Conservation (phyloP, 2,797 vertebrate species). For the Chloroceryle inda region DNA sequence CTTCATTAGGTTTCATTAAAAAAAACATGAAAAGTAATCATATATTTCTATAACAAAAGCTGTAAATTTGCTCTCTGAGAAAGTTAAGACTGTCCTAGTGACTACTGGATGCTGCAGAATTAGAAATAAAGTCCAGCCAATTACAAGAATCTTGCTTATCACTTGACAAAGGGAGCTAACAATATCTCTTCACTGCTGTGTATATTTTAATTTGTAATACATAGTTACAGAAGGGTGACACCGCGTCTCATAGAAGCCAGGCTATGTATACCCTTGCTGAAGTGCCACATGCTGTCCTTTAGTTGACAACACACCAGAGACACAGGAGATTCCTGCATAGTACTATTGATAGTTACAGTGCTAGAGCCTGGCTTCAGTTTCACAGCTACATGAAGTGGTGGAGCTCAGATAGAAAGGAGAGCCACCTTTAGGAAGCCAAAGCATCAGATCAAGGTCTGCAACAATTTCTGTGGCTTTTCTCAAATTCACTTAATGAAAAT, state of each 20-base stretch:
- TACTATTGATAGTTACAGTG: background rate
- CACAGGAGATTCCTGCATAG: background rate
- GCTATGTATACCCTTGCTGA: background rate
- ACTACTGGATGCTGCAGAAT: background rate
- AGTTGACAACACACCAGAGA: background rate
- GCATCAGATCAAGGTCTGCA: background rate
- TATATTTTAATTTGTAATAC: background rate
- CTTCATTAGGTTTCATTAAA: background rate
- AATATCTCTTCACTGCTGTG: background rate
- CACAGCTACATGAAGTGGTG: background rate
- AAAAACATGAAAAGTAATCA: background rate
- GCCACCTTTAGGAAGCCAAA: background rate
- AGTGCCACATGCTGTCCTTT: background rate
- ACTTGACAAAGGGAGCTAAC: background rate
- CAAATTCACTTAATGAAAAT: background rate
- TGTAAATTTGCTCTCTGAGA: accelerated
- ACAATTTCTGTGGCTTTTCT: background rate
- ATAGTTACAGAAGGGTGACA: background rate
- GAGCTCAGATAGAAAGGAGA: background rate
- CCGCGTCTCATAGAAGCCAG: background rate
- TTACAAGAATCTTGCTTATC: background rate
- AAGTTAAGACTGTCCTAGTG: background rate
- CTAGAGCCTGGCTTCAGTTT: background rate
- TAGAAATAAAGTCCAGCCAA: background rate
- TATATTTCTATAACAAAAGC: background rate